A percentile compares a stretch with the other conserved stretches of the same genome.
Evolutionary conservation across 2,888 invertebrate species (phyloP).

Genomic region (Mactromeris polynyma): DNA sequence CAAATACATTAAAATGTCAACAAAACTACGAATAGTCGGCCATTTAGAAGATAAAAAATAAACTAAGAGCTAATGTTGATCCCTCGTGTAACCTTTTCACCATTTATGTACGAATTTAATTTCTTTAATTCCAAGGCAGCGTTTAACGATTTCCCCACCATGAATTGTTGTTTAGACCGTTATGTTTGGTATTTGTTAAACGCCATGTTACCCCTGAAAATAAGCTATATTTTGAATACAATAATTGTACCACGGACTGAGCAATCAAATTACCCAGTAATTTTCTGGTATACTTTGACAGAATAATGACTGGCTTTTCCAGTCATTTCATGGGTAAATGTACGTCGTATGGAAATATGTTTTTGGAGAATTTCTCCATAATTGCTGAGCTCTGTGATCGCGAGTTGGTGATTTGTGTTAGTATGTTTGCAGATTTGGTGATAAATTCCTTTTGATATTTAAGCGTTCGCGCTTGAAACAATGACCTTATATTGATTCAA

Average conservation of each 20-base stretch:
- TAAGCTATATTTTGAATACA: constrained; percentile 20
- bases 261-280: not conserved
- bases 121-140: not conserved
- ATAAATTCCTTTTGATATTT: not conserved
- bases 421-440: not conserved
- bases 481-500: not conserved
- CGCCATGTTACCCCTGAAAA: not conserved
- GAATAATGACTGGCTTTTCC: constrained; percentile 20
- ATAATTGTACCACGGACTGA: constrained; percentile 3
- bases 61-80: not conserved
- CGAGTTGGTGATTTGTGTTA: not conserved
- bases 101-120: constrained; percentile 5
- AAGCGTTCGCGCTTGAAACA: not conserved
- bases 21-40: not conserved
- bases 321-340: constrained; percentile 11
- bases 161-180: not conserved
- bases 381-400: not conserved
- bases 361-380: not conserved
- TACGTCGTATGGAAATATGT: not conserved
- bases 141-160: not conserved
- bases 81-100: not conserved
- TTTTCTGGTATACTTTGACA: constrained; percentile 20
- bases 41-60: not conserved
- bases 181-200: constrained; percentile 19
- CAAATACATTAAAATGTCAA: no score